Evolutionary conservation across 1,140 invertebrate species (phyloP).

Genomic region (Drosophila azteca): DNA sequence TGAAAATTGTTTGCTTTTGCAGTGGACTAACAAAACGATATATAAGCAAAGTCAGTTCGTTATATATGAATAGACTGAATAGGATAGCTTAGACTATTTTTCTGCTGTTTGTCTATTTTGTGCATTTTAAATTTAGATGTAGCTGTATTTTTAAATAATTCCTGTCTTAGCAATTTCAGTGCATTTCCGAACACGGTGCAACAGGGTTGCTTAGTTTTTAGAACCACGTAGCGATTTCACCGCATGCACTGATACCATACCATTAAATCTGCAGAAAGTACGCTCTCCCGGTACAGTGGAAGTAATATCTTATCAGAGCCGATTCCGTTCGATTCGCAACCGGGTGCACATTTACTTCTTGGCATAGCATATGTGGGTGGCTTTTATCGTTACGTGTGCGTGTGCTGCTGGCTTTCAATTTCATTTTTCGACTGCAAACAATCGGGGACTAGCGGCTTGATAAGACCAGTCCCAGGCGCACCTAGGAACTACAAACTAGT

Average conservation of each 20-base stretch:
- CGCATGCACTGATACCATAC: not conserved
- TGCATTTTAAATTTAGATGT: no score
- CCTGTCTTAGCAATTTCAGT: no score
- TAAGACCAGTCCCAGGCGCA: conserved; percentile 44
- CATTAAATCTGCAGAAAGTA: conserved; percentile 10
- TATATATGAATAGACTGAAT: no score
- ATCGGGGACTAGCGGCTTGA: conserved; percentile 27
- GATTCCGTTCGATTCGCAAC: conserved; percentile 33
- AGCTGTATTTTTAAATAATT: no score
- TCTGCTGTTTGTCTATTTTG: no score
- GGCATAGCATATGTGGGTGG: conserved; percentile 10
- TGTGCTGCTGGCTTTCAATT: conserved; percentile 52
- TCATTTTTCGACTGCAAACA: conserved; percentile 27
- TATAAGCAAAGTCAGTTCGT: no score
- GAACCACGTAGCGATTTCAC: conserved; percentile 20
- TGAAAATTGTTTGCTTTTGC: no score
- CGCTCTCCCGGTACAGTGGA: not conserved
- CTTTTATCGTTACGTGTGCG: conserved; percentile 53
- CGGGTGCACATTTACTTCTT: conserved; percentile 25
- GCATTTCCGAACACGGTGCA: not conserved
- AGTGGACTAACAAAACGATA: no score
- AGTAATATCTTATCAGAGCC: conserved; percentile 4
- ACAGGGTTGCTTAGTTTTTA: conserved; percentile 12
- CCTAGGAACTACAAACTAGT: conserved; percentile 15
- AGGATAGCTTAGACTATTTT: no score